phyloP scores from a whole-genome alignment of 2,113 vertebrate species.

The Tragelaphus scriptus region DNA sequence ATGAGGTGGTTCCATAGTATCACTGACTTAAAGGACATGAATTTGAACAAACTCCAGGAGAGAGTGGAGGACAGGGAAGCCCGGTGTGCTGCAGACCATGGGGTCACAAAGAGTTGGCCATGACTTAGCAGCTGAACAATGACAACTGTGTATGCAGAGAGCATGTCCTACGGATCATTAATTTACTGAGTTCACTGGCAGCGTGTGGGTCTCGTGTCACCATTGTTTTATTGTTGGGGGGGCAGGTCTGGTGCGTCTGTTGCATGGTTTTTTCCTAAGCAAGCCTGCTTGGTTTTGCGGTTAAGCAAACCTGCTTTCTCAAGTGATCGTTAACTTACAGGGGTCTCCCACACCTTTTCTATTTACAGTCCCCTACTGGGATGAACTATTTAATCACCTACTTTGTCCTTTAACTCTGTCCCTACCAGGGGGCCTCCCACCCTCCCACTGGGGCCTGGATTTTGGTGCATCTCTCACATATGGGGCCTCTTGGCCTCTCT shows the following conservation, averaged over 20 bases:
- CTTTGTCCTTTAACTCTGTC: neutral
- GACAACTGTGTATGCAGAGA: neutral
- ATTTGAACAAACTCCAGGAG: neutral
- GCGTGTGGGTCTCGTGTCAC: neutral
- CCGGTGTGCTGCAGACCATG: neutral
- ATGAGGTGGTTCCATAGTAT: neutral
- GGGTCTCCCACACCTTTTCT: neutral
- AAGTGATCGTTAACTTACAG: neutral
- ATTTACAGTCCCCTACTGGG: neutral
- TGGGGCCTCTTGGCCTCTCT: neutral
- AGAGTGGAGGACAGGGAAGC: neutral
- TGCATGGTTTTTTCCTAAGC: neutral
- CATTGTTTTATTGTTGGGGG: neutral
- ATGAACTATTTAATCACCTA: neutral
- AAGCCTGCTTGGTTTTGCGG: neutral
- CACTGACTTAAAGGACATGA: neutral
- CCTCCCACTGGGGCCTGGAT: neutral
- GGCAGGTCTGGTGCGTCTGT: neutral
- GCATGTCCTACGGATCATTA: neutral
- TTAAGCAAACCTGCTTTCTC: neutral
- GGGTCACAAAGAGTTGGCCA: neutral
- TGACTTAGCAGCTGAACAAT: neutral
- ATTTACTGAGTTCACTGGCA: neutral
- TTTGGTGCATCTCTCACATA: too few species aligned
- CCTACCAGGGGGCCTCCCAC: neutral